Evolutionary conservation across 2,113 vertebrate species (phyloP), one percentile per base, ranked within the genome.

Genomic region (Mobula birostris): DNA sequence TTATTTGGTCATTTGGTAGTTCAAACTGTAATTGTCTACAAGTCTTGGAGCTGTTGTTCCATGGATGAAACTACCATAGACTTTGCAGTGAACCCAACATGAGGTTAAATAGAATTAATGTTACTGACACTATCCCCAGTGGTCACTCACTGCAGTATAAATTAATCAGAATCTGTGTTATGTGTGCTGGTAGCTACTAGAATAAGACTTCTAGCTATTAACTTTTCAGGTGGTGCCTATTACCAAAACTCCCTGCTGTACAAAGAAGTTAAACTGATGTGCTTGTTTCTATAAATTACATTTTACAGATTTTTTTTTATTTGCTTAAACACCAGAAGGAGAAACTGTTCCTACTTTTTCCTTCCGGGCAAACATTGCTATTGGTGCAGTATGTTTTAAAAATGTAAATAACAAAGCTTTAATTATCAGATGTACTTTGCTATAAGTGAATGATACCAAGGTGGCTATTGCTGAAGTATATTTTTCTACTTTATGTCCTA

Each of bases 381-480:
- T 96, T 95, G 94, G 96, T 96, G 96, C 96, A 97, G 97, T 97
- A 96, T 96, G 96, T 96, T 96, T 94, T 96, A 97, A 96, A 96
- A 70, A 95, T 95, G 95, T 96, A 96, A 96, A 97, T 97, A 97
- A 97, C 96, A 96, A 96, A 96, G 94, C 95, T 96, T 97, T 97
- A 95, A 94, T 95, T 96, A 96, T 97, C 97, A 96, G 97, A 97
- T 97, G 97, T 97, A 97, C 63, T 32, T 90, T 32, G 8, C 83
- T 7, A 29, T 32, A 7, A 32, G 61, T 90, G 61, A 90, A 90
- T 19, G n/a, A 90, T 7, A 17, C 61, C 63, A n/a, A 7, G 15
- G 5, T 90, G 61, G n/a, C 85, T 19, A 9, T n/a, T 14, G 56
- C 29, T 63, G 32, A 68, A 90, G 66, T 66, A 90, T 66, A 90